Evolutionary conservation across 2,113 vertebrate species (phyloP).

Genomic region (Otus sunia): DNA sequence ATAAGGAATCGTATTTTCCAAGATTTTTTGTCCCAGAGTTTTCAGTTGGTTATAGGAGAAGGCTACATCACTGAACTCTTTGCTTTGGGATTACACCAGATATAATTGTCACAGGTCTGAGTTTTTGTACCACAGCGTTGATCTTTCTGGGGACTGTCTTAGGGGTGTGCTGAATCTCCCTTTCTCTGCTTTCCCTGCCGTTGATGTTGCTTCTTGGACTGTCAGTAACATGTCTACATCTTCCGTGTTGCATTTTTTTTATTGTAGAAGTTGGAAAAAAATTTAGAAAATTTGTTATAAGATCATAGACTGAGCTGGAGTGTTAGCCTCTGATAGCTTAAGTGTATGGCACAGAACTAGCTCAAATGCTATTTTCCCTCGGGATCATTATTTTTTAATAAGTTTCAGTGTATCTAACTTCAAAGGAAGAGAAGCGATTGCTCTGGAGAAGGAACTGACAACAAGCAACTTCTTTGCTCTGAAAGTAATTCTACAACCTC

Average conservation of each 20-base stretch:
- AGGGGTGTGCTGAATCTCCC: neutral
- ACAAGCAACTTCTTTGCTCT: neutral
- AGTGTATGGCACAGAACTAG: neutral
- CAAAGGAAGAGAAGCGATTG: neutral
- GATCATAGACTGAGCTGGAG: neutral
- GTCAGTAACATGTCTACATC: neutral
- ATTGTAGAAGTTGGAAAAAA: neutral
- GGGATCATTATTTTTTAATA: neutral
- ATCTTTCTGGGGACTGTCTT: neutral
- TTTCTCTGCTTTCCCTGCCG: neutral
- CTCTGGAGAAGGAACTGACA: neutral
- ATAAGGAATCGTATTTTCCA: neutral
- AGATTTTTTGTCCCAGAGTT: neutral
- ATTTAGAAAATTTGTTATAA: neutral
- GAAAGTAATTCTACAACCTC: neutral
- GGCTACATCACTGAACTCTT: too few species aligned
- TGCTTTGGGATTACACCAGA: neutral
- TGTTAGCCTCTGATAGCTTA: neutral
- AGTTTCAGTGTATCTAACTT: neutral
- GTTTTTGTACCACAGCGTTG: neutral
- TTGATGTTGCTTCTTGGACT: neutral
- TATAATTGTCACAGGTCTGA: neutral
- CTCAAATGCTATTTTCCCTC: neutral
- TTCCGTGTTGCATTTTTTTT: neutral
- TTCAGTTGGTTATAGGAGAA: neutral